These are phyloP conservation scores for Hestina assimilis DNA, from an alignment of 1,140 invertebrate genomes.

Conservation along the genomic window DNA sequence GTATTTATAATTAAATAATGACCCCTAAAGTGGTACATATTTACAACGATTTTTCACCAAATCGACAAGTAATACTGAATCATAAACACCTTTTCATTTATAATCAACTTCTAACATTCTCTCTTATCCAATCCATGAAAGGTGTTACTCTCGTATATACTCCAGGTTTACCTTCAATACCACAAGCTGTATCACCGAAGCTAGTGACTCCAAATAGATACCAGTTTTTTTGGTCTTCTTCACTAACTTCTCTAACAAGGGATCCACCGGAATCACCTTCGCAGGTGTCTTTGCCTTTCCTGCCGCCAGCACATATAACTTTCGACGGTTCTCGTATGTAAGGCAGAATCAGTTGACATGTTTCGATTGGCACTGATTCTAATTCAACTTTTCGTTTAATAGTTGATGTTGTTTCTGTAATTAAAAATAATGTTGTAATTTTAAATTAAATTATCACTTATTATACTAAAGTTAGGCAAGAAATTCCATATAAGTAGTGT, in stretches of 20 bases:
- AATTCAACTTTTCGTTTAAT: slow-evolving; percentile 41
- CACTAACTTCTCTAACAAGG: slow-evolving; percentile 48
- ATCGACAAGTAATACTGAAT: no score
- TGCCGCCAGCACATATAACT: slow-evolving; percentile 79
- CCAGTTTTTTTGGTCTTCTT: slow-evolving; percentile 44
- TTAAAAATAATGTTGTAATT: no score
- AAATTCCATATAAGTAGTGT: no score
- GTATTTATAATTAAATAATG: no score
- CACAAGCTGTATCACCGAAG: slow-evolving; percentile 73
- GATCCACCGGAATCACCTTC: slow-evolving; percentile 47
- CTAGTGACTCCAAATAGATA: slow-evolving; percentile 79
- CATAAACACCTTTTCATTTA: no score
- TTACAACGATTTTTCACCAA: no score
- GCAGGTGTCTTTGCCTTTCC: slow-evolving; percentile 35
- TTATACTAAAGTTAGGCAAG: neutral
- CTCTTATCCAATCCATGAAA: slow-evolving; percentile 78
- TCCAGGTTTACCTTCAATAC: slow-evolving; percentile 65
- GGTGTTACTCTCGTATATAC: slow-evolving; percentile 74
- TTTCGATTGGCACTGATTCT: slow-evolving; percentile 28
- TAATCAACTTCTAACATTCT: slow-evolving; percentile 6
- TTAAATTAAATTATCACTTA: neutral
- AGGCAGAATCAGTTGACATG: slow-evolving; percentile 27
- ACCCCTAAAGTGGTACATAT: no score
- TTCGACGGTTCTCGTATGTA: no score
- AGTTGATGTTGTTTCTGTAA: slow-evolving; percentile 36